phyloP scores from a whole-genome alignment of 2,797 vertebrate species.

The Eurystomus glaucurus region DNA sequence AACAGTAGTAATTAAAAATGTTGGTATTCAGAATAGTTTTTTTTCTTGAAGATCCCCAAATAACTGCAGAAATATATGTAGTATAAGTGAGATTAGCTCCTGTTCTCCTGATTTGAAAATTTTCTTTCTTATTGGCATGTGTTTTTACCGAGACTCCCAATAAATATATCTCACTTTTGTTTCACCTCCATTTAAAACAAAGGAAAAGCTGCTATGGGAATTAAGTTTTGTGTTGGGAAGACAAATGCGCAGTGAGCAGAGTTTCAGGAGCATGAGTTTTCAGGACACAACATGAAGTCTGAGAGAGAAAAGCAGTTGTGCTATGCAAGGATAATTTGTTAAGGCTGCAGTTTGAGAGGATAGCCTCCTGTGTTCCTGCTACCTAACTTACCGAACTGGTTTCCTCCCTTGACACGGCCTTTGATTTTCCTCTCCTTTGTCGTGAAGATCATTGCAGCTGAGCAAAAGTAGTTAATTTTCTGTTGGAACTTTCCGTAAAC shows the following conservation, averaged over 20 bases:
- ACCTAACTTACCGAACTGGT: slow-evolving; percentile 24
- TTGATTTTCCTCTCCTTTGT: slow-evolving; percentile 29
- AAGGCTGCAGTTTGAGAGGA: slow-evolving; percentile 29
- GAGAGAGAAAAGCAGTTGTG: neutral
- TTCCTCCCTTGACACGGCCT: neutral
- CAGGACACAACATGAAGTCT: neutral
- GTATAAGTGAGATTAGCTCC: neutral
- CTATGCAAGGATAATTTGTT: slow-evolving; percentile 21
- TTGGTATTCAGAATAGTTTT: neutral
- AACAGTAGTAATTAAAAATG: neutral
- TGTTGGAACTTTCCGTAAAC: neutral
- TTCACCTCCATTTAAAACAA: neutral
- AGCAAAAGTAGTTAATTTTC: slow-evolving; percentile 34
- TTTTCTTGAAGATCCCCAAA: neutral
- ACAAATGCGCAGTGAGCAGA: neutral
- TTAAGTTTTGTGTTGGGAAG: slow-evolving; percentile 2
- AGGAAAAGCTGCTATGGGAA: neutral
- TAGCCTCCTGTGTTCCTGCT: slow-evolving; percentile 12
- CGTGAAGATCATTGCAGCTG: neutral
- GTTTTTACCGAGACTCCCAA: neutral
- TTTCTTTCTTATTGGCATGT: neutral
- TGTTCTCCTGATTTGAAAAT: neutral
- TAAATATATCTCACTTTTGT: neutral
- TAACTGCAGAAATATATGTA: neutral
- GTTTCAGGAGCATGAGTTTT: neutral